Evolutionary conservation across 2,113 vertebrate species (phyloP).

Genomic region (Benitochromis conjunctus): DNA sequence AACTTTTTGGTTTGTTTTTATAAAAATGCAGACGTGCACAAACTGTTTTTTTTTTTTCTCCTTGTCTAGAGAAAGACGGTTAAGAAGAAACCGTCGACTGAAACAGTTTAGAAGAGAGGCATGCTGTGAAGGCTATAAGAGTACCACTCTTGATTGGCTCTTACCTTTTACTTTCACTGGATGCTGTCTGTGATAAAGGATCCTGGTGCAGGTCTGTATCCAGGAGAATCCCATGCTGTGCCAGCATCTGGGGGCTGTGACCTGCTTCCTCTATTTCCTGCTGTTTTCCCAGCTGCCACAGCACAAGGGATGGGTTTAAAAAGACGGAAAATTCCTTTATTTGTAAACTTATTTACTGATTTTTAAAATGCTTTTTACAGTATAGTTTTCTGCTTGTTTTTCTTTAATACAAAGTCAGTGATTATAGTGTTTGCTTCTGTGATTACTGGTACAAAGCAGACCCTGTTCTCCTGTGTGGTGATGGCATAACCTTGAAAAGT

Average conservation of each 20-base stretch:
- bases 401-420: background rate
- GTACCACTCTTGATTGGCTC: background rate
- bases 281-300: conserved; percentile 73
- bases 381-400: background rate
- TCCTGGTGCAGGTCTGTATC: conserved; percentile 68
- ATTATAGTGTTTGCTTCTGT: background rate
- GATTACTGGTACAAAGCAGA: background rate
- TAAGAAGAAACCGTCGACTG: background rate
- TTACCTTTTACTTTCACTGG: conserved; percentile 46
- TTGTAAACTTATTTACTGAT: background rate
- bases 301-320: background rate
- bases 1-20: background rate
- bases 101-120: background rate
- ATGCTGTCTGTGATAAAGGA: accelerated
- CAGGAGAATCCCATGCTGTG: conserved; percentile 84
- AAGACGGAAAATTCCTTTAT: background rate
- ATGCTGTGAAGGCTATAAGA: background rate
- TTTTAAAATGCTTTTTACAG: too few species aligned
- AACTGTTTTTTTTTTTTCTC: background rate
- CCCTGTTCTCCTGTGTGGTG: background rate
- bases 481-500: background rate
- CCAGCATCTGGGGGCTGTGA: conserved; percentile 73
- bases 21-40: background rate
- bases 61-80: background rate
- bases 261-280: conserved; percentile 80